Conservation (phyloP, 2,888 invertebrate species). For the Mimumesa dahlbomi region DNA sequence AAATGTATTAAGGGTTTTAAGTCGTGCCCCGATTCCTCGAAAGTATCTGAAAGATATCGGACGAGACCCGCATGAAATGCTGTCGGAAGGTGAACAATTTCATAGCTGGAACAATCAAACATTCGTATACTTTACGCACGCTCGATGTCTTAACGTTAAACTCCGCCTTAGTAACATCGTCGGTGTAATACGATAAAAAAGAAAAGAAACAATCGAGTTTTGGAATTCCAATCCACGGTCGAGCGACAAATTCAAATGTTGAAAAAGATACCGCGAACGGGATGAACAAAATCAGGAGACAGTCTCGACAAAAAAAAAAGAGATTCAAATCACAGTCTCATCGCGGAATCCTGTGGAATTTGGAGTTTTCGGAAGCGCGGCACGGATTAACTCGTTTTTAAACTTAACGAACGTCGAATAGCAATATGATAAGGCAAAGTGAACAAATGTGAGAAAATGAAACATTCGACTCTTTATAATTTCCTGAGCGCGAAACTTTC, state of each 20-base stretch:
- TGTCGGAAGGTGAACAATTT: constrained; percentile 15
- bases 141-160: neutral
- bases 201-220: constrained; percentile 3
- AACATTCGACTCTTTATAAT: neutral
- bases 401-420: constrained; percentile 3
- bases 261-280: neutral
- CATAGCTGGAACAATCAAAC: constrained; percentile 23
- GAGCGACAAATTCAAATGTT: neutral
- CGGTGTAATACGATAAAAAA: neutral
- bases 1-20: neutral
- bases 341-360: too few relatives aligned
- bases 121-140: constrained; percentile 12
- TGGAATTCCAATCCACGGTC: constrained; percentile 15
- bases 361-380: neutral
- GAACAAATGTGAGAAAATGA: neutral
- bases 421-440: neutral
- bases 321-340: too few relatives aligned
- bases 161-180: neutral
- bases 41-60: neutral
- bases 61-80: too few relatives aligned
- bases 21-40: neutral
- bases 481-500: neutral
- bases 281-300: neutral
- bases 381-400: neutral
- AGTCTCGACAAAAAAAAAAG: too few relatives aligned